These are phyloP conservation scores for Drosophila macrospina DNA, from an alignment of 2,888 invertebrate genomes.

Conservation along the genomic window DNA sequence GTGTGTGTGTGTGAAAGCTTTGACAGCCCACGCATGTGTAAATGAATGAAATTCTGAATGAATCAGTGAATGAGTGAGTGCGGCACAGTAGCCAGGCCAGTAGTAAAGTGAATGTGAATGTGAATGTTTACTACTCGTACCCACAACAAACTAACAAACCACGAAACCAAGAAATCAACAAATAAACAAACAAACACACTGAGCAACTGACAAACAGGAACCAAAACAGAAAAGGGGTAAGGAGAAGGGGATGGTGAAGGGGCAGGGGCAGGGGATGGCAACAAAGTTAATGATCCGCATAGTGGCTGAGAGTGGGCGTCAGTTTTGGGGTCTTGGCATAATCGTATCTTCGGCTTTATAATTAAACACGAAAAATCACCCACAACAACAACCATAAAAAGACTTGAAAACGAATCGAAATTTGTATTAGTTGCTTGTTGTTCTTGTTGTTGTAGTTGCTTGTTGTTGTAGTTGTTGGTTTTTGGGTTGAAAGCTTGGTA, in stretches of 20 bases:
- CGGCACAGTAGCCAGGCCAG: conserved; percentile 29
- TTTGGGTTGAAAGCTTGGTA: neutral
- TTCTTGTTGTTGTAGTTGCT: too few species aligned
- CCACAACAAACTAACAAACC: conserved; percentile 15
- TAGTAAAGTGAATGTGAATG: conserved; percentile 52
- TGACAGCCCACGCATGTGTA: conserved; percentile 28
- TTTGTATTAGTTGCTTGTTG: conserved; percentile 7
- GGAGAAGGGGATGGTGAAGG: too few species aligned
- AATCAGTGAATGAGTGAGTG: conserved; percentile 38
- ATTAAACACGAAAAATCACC: conserved; percentile 51
- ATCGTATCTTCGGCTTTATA: conserved; percentile 35
- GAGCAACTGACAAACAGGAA: conserved; percentile 6
- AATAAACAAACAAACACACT: conserved; percentile 11
- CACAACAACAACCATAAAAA: conserved; percentile 31
- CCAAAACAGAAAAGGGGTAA: conserved; percentile 29
- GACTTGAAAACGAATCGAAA: conserved; percentile 24
- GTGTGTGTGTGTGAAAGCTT: conserved; percentile 29
- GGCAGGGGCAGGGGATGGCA: too few species aligned
- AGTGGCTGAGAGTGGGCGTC: conserved; percentile 42
- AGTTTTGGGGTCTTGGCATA: conserved; percentile 39
- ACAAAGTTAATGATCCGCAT: conserved; percentile 52
- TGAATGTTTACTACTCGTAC: conserved; percentile 49
- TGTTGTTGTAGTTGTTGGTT: too few species aligned
- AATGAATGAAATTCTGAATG: conserved; percentile 46
- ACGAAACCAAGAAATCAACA: too few species aligned